Base-by-base conservation (phyloP, 2,113 vertebrate species). In the Nibea coibor region DNA sequence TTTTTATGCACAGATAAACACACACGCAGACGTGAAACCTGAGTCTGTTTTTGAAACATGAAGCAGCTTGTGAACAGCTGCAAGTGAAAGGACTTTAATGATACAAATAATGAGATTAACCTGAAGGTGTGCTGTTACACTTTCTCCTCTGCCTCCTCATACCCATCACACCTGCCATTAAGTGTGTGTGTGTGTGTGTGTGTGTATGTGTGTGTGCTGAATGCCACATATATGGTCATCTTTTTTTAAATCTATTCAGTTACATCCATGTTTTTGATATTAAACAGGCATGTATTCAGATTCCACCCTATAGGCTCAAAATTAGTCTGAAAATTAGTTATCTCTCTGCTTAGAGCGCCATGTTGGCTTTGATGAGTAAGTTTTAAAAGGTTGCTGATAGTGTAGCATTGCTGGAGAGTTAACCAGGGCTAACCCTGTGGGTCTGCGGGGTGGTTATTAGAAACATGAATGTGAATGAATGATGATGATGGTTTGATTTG, bases 11-110 rank as follows among this genome's bases (percentile, higher is more conserved):
- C 35, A 39, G 35, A 45, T 45, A 14, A 14, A 45, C 43, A 68
- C 42, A 24, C 26, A 68, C 4, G 9, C 45, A 54, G 31, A 53
- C 11, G 28, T 64, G 86, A 84, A 84, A 87, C 24, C 5, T 35
- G 72, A 89, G 11, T 48, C 63, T 69, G 54, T 28, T 31, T 54
- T 4, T 70, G 80, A 65, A 89, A 91, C 85, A 75, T 20, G 64
- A 89, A 61, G 81, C 83, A 71, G 75, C 70, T 56, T 50, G 64
- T 57, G 72, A 84, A 80, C 85, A 84, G 67, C 77, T 83, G 80
- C 62, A 71, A 83, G 80, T 82, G 81, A 85, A 86, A 90, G 78
- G 45, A 78, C 24, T 56, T 35, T 65, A 61, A 67, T 73, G 75
- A 87, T 50, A 48, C 31, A 20, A 70, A 65, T 70, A 80, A 83